A percentile compares a stretch with the other conserved stretches of the same genome.
phyloP scores from a whole-genome alignment of 92 coral and sea anemone genomes.

The Phymanthus crucifer region DNA sequence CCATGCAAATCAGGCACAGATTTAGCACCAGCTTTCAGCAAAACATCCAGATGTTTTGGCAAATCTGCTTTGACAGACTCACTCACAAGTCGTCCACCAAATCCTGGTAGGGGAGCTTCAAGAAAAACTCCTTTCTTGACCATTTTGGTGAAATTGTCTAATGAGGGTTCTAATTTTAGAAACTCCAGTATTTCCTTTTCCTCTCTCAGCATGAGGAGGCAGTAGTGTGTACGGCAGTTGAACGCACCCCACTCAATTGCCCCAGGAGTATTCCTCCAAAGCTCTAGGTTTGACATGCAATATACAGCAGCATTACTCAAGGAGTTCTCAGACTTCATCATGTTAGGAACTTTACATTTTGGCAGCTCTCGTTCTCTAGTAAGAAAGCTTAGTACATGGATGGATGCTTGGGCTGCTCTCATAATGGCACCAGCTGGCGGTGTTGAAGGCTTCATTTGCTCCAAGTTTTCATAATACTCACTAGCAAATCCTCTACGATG shows the following conservation, averaged over 20 bases:
- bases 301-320: slow-evolving; percentile 62
- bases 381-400: slow-evolving; percentile 48
- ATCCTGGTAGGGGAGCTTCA: slow-evolving; percentile 39
- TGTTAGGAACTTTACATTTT: slow-evolving; percentile 51
- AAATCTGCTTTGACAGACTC: slow-evolving; percentile 49
- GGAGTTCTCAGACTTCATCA: slow-evolving; percentile 59
- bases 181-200: slow-evolving; percentile 45
- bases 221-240: slow-evolving; percentile 60
- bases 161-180: slow-evolving; percentile 34
- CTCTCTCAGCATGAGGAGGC: slow-evolving; percentile 54
- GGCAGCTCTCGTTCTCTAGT: slow-evolving; percentile 72
- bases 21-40: slow-evolving; percentile 64
- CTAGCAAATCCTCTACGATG: slow-evolving; percentile 59
- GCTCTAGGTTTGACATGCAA: slow-evolving; percentile 66
- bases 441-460: slow-evolving; percentile 7
- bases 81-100: slow-evolving; percentile 56
- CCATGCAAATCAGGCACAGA: slow-evolving; percentile 32
- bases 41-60: slow-evolving; percentile 45
- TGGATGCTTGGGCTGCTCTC: slow-evolving; percentile 70
- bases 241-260: slow-evolving; percentile 71
- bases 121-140: slow-evolving; percentile 60
- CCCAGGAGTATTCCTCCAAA: slow-evolving; percentile 69
- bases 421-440: slow-evolving; percentile 62
- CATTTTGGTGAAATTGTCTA: slow-evolving; percentile 32
- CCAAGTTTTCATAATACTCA: slow-evolving; percentile 43